Evolutionary conservation across 2,113 vertebrate genomes (phyloP), one percentile per base, ranked within the genome.

Genomic region (Xiphias gladius): DNA sequence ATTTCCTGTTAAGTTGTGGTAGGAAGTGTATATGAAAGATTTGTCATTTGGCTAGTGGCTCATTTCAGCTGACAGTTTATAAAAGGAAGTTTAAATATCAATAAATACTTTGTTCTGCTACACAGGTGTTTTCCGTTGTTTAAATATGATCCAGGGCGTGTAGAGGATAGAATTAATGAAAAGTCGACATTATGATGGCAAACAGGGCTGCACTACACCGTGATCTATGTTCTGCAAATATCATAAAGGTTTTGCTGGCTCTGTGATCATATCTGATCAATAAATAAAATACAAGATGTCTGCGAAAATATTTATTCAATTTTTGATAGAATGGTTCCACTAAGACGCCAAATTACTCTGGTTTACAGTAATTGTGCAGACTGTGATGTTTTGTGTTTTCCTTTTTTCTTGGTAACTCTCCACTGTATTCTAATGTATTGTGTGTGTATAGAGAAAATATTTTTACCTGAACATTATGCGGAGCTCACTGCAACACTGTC

Each of bases 1-100:
- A 93, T 90, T 91, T 93, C 93, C 93, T 94, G 93, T 91, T 84
- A 89, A 86, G 87, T 86, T 73, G 88, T 77, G 62, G 88, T 83
- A 79, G 89, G 88, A 91, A 91, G 88, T 94, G 89, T 76, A 88
- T 78, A 83, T 88, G 89, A 92, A 84, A 83, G 80, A 86, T 92
- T 87, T 91, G 91, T 89, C 92, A 87, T 89, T 90, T 87, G 76
- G 80, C 77, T 28, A 57, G 86, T 82, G 83, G 79, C 87, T 87
- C 79, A n/a, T 80, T 80, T 93, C 89, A 92, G 79, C 87, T 70
- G 80, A 89, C 89, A 84, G 89, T 90, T 93, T 92, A 91, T 67
- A 80, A 20, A 92, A 88, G 88, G 66, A 89, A 90, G 83, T 88
- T 89, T 92, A 85, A 90, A 88, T 88, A 92, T 86, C 86, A 91